Conservation (phyloP, 2,888 invertebrate genomes). For the Chymomyza procnemis region DNA sequence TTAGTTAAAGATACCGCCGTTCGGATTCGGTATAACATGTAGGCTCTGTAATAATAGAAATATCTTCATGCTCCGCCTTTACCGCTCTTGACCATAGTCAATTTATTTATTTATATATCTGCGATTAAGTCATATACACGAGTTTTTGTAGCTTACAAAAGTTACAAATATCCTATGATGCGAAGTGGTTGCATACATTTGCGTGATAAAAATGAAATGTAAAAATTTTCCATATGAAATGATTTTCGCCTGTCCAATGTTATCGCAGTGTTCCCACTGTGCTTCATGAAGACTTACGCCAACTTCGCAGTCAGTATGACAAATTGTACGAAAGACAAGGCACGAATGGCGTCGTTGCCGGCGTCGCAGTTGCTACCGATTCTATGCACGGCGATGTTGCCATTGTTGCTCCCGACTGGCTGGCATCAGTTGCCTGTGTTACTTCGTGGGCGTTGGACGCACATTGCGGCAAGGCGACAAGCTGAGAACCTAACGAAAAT, state of each 20-base stretch:
- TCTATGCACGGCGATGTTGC: background rate
- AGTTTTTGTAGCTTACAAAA: no score
- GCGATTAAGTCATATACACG: no score
- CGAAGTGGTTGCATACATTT: no score
- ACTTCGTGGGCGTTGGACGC: conserved; percentile 62
- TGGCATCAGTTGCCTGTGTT: conserved; percentile 64
- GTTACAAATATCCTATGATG: no score
- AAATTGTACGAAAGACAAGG: conserved; percentile 33
- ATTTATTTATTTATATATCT: no score
- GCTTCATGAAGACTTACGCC: conserved; percentile 6
- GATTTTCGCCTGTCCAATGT: background rate
- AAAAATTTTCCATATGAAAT: no score
- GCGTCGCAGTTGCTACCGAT: conserved; percentile 22
- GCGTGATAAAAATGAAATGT: no score
- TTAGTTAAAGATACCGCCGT: no score
- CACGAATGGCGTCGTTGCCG: conserved; percentile 8
- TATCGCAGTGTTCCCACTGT: conserved; percentile 15
- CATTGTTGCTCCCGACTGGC: background rate
- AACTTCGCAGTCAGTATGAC: conserved; percentile 40
- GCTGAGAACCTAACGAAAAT: background rate
- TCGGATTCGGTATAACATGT: no score
- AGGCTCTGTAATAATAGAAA: no score
- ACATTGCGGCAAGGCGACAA: conserved; percentile 35
- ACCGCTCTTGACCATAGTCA: no score
- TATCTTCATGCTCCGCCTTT: no score